Conservation (phyloP, 2,888 invertebrate genomes). For the Phragmatobia fuliginosa region DNA sequence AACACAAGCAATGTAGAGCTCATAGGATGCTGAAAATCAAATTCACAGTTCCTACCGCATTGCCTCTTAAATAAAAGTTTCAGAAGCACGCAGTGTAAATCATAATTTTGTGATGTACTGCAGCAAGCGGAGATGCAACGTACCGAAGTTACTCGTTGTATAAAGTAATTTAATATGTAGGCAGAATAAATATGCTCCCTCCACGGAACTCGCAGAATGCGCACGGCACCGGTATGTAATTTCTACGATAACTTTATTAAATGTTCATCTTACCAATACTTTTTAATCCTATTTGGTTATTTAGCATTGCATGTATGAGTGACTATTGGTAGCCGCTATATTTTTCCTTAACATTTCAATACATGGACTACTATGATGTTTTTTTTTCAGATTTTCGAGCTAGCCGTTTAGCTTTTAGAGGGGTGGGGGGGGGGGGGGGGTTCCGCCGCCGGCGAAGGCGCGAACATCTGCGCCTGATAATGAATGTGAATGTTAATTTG, state of each 20-base stretch:
- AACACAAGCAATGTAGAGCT: too few species aligned
- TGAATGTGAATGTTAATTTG: too few species aligned
- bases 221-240: conserved; percentile 1
- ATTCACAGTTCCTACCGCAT: conserved; percentile 35
- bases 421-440: too few species aligned
- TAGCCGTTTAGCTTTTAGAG: too few species aligned
- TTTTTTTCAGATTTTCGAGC: too few species aligned
- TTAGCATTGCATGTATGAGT: background rate
- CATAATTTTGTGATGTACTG: conserved; percentile 57
- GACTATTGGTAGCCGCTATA: too few species aligned
- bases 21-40: conserved; percentile 12
- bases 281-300: conserved; percentile 1
- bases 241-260: conserved; percentile 2
- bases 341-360: too few species aligned
- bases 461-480: too few species aligned
- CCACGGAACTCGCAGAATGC: conserved; percentile 21
- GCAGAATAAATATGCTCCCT: conserved; percentile 45
- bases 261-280: conserved; percentile 6
- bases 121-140: conserved; percentile 48
- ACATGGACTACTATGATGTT: too few species aligned
- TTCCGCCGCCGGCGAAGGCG: too few species aligned
- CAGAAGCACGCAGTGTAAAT: conserved; percentile 52
- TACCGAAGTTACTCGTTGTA: conserved; percentile 49
- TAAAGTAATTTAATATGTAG: conserved; percentile 62
- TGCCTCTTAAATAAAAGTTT: conserved; percentile 54